Evolutionary conservation across 2,797 vertebrate species (phyloP).

Genomic region (Erithacus rubecula): DNA sequence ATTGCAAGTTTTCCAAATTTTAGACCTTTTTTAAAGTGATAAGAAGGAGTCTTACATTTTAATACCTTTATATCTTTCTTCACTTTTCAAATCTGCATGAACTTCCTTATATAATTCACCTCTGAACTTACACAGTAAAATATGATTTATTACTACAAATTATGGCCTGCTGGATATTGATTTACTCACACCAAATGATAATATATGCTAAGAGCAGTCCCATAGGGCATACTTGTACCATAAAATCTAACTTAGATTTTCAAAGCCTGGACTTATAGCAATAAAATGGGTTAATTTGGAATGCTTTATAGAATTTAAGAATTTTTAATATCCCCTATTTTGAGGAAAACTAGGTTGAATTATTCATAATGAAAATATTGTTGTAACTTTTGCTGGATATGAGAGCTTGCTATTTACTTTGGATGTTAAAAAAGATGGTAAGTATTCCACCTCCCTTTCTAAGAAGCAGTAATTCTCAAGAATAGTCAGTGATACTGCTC

Average conservation of each 20-base stretch:
- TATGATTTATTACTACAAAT: not conserved
- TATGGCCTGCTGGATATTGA: slow-evolving; percentile 7
- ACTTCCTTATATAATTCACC: not conserved
- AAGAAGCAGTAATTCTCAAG: not conserved
- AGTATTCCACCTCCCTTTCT: not conserved
- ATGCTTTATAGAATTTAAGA: not conserved
- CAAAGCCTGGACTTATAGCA: not conserved
- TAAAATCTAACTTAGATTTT: not conserved
- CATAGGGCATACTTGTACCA: not conserved
- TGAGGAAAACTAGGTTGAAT: not conserved
- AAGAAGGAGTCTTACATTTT: not conserved
- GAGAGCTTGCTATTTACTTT: slow-evolving; percentile 9
- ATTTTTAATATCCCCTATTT: not conserved
- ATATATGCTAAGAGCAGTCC: not conserved
- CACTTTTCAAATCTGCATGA: not conserved
- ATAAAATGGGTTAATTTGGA: not conserved
- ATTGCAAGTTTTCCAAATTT: slow-evolving; percentile 43
- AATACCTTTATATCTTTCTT: not conserved
- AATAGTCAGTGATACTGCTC: not conserved
- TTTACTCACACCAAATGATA: slow-evolving; percentile 6
- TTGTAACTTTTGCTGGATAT: not conserved
- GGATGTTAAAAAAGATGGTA: not conserved
- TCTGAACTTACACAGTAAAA: slow-evolving; percentile 32
- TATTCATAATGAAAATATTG: not conserved
- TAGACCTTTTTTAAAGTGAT: not conserved